Conservation (phyloP, 1,140 invertebrate species). For the Anastrepha obliqua region DNA sequence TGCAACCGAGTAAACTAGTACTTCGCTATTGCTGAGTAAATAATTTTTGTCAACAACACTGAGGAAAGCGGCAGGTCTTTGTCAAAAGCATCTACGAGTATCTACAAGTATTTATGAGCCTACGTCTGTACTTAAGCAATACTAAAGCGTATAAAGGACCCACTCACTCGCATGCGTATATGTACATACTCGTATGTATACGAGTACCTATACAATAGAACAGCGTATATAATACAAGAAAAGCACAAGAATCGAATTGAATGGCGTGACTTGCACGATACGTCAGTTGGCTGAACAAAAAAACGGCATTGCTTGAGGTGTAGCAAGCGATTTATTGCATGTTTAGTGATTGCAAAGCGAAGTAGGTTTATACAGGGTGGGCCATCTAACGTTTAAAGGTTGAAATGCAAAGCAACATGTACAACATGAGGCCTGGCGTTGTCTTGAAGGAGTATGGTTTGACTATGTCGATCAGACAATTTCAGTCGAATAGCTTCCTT, state of each 20-base stretch:
- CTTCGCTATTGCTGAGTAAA: constrained; percentile 33
- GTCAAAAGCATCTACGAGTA: background rate
- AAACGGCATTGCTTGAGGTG: background rate
- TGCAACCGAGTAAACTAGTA: background rate
- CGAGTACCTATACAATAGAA: background rate
- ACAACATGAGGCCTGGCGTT: background rate
- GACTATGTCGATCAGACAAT: too few species aligned
- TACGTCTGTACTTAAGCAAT: constrained; percentile 21
- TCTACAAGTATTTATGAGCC: constrained; percentile 3
- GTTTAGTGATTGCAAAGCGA: constrained; percentile 7
- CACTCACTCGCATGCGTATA: background rate
- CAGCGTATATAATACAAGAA: background rate
- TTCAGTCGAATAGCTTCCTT: too few species aligned
- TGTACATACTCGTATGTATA: too few species aligned
- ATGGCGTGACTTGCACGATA: background rate
- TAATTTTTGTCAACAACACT: constrained; percentile 47
- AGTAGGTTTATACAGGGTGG: too few species aligned
- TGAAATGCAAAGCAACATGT: background rate
- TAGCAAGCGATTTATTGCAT: constrained; percentile 33
- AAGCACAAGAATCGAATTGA: constrained; percentile 12
- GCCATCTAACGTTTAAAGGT: too few species aligned
- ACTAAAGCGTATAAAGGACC: background rate
- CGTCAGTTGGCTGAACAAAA: background rate
- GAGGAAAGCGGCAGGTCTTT: background rate
- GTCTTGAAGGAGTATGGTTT: too few species aligned